Percentiles rank a stretch among this genome's conserved stretches.
phyloP scores from a whole-genome alignment of 2,797 vertebrate genomes.

The Catamblyrhynchus diadema region DNA sequence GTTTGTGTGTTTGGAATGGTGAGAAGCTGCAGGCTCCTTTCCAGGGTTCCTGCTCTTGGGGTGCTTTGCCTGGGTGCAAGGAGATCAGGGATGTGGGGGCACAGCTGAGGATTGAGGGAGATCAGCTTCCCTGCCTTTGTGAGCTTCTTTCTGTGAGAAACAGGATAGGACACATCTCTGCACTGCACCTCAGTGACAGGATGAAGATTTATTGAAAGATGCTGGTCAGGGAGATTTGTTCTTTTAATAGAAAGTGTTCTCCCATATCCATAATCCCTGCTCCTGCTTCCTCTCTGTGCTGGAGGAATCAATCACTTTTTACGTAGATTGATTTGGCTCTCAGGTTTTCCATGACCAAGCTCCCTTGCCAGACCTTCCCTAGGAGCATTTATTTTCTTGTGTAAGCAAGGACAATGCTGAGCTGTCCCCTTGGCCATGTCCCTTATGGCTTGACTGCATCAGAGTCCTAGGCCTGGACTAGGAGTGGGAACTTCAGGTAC shows the following conservation, averaged over 20 bases:
- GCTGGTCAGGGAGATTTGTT: background rate
- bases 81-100: background rate
- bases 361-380: background rate
- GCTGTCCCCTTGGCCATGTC: background rate
- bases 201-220: background rate
- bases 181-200: background rate
- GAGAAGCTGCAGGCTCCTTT: background rate
- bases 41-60: background rate
- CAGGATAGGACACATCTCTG: background rate
- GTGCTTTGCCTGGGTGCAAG: background rate
- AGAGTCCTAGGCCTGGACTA: fast-evolving
- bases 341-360: background rate
- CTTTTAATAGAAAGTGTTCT: background rate
- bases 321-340: conserved; percentile 26
- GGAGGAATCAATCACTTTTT: background rate
- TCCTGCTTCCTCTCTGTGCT: background rate
- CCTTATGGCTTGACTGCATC: background rate
- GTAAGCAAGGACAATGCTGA: conserved; percentile 25
- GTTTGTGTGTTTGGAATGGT: background rate
- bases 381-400: background rate
- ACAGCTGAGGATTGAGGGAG: background rate
- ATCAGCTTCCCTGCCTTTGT: background rate
- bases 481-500: background rate
- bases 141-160: background rate
- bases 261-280: background rate